Evolutionary conservation across 2,113 vertebrate species (phyloP).

Genomic region (Oreochromis spilurus): DNA sequence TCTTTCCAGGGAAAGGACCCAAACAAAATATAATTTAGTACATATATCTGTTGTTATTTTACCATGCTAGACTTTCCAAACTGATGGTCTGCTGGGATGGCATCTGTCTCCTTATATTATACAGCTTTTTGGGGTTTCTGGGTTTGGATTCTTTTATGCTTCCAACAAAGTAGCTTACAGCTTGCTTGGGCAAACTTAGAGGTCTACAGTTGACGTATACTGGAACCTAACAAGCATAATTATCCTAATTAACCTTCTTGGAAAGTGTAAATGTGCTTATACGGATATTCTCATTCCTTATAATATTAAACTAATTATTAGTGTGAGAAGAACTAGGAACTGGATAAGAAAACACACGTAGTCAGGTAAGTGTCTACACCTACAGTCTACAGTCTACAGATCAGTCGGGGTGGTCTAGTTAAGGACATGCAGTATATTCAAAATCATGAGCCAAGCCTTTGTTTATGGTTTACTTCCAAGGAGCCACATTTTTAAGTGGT

Average conservation of each 20-base stretch:
- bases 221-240: background rate
- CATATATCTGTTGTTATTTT: background rate
- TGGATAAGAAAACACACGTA: background rate
- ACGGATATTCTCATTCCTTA: background rate
- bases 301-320: background rate
- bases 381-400: background rate
- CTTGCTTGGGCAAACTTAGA: constrained; percentile 5
- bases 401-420: background rate
- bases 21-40: background rate
- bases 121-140: constrained; percentile 2
- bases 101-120: background rate
- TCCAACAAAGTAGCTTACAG: background rate
- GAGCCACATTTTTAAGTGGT: background rate
- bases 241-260: background rate
- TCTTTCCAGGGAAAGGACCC: background rate
- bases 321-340: background rate
- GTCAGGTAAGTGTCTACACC: background rate
- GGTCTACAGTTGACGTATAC: background rate
- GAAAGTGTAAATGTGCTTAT: background rate
- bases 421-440: background rate
- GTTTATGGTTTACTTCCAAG: background rate
- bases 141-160: constrained; percentile 7
- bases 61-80: background rate
- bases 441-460: background rate
- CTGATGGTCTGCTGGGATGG: background rate